Conservation (phyloP, 1,140 invertebrate genomes). For the Doryteuthis pealeii region DNA sequence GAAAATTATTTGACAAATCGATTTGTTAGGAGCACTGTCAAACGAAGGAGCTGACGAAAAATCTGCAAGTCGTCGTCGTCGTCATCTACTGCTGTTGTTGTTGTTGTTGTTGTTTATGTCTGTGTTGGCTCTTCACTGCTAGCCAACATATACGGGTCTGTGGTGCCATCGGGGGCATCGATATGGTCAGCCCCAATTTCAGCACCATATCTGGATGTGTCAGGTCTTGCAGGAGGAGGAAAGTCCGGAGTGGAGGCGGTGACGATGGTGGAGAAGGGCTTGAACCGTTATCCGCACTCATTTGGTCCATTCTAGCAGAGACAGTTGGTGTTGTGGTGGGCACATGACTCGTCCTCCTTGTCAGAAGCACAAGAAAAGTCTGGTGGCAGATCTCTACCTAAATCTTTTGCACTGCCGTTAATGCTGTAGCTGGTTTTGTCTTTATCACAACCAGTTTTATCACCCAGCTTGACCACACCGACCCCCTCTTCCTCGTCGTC, state of each 20-base stretch:
- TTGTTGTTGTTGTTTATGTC: too few species aligned
- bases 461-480: background rate
- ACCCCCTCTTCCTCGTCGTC: background rate
- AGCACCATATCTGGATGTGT: background rate
- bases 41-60: background rate
- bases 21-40: background rate
- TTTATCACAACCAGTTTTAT: background rate
- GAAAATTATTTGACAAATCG: background rate
- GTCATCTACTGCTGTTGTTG: background rate
- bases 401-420: background rate
- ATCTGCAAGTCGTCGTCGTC: conserved; percentile 11
- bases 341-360: too few species aligned
- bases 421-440: background rate
- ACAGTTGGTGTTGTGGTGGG: too few species aligned
- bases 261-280: background rate
- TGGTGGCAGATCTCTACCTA: too few species aligned
- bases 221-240: background rate
- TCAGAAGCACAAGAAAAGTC: too few species aligned
- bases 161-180: too few species aligned
- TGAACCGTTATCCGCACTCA: too few species aligned
- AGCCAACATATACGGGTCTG: background rate
- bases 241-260: background rate
- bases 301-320: too few species aligned
- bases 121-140: background rate
- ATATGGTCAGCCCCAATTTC: too few species aligned